Base-by-base conservation (phyloP, 1,140 invertebrate species). In the Drosophila burlai region DNA sequence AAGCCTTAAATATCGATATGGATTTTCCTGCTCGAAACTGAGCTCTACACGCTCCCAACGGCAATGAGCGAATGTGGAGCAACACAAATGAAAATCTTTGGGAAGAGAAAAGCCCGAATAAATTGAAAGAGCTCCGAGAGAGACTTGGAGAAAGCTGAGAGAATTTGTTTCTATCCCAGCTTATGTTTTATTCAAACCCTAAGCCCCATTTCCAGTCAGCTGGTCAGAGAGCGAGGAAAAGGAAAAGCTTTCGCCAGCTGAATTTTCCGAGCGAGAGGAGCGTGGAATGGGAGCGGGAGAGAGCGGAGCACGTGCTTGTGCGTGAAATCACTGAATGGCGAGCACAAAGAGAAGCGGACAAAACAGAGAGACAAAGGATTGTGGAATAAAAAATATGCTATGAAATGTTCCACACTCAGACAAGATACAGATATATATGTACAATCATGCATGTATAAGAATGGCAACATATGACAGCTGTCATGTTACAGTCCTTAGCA, bases 391-490 rank as follows among this genome's bases (percentile, higher is more conserved):
- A 71, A 80, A 65, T 71, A 67, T 77, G 76, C 59, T 73, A 49
- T 60, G 67, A 77, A 87, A 83, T 87, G 67, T 31, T 31, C 31
- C 36, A 40, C 21, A 67, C 47, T 58, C 34, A 66, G 24, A 26
- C n/a, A 45, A 18, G 36, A 43, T n/a, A 18, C 9, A 49, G 15
- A 66, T 42, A 58, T 42, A 60, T 26, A 18, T 31, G 29, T 29
- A 42, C 16, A 21, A 36, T 52, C 61, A 43, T 77, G 26, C 43
- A 50, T 72, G 66, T 64, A 24, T 16, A 45, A 76, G 66, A 80
- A 86, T 80, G 67, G 76, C 67, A 86, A 83, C 83, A 87, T 89
- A 87, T 87, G 83, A 87, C 83, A 87, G 83, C 83, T 87, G 83
- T 87, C 83, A 89, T 87, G 83, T 86, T 87, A 74, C 42, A 85